These are phyloP conservation scores for Pitta sordida DNA, from an alignment of 2,113 vertebrate genomes.

Conservation along the genomic window DNA sequence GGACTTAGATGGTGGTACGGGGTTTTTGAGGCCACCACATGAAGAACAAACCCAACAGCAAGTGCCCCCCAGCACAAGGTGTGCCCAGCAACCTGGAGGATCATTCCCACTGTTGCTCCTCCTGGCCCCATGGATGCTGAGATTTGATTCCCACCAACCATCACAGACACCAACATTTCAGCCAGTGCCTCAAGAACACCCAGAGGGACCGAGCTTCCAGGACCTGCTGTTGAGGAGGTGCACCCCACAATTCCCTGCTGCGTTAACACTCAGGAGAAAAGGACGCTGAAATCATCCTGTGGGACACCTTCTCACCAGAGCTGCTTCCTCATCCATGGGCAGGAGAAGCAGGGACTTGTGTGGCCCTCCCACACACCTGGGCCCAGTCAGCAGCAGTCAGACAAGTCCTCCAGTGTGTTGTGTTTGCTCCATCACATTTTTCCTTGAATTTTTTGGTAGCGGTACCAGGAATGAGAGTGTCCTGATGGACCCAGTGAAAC, in stretches of 20 bases:
- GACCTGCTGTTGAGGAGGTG: not conserved
- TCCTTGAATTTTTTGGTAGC: not conserved
- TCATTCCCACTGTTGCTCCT: not conserved
- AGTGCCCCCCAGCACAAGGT: not conserved
- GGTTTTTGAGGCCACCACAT: not conserved
- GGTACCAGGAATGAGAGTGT: not conserved
- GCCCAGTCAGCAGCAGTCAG: not conserved
- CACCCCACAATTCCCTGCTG: accelerated
- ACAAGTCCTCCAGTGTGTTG: not conserved
- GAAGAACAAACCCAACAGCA: not conserved
- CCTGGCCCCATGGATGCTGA: not conserved
- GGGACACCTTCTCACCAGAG: not conserved
- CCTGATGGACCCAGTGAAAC: not conserved
- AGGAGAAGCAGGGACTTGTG: not conserved
- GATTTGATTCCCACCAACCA: not conserved
- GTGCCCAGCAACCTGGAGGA: not conserved
- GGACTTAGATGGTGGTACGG: not conserved
- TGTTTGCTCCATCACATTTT: not conserved
- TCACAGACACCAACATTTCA: not conserved
- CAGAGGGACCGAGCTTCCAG: not conserved
- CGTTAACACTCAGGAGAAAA: not conserved
- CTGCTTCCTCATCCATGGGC: not conserved
- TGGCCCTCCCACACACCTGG: not conserved
- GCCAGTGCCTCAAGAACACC: not conserved
- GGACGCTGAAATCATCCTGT: not conserved